Base-by-base conservation (phyloP, 2,888 invertebrate genomes). In the Folsomia candida region DNA sequence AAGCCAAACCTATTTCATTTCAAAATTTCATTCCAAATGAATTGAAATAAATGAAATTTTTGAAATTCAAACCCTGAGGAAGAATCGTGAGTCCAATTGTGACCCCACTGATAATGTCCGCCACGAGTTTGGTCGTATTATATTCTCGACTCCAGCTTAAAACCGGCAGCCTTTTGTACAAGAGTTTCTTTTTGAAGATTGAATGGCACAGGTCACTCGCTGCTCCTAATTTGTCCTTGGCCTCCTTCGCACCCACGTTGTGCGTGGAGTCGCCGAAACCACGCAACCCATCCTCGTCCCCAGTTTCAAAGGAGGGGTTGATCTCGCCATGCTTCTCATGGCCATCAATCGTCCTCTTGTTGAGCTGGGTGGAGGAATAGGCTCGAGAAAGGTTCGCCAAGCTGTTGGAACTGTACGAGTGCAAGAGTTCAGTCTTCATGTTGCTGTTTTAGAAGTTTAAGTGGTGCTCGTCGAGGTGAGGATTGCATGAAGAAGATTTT, bases 1-100 rank as follows among this genome's bases (percentile, higher is more conserved):
- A 95, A 0, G 96, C 97, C 78, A 97, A 84, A 11, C 92, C 93
- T 82, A 96, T n/a, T n/a, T n/a, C n/a, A n/a, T n/a, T n/a, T n/a
- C n/a, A n/a, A n/a, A n/a, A n/a, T n/a, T n/a, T n/a, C n/a, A n/a
- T n/a, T n/a, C n/a, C n/a, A n/a, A n/a, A n/a, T n/a, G n/a, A n/a
- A n/a, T n/a, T n/a, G n/a, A n/a, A n/a, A n/a, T n/a, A n/a, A n/a
- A n/a, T n/a, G n/a, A n/a, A n/a, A n/a, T n/a, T n/a, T n/a, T n/a
- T n/a, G n/a, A n/a, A n/a, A n/a, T 47, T 47, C 18, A 62, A 20
- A 22, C 51, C 78, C 67, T 85, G 85, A 2, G 85, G 86, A 22
- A 86, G 83, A 29, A 86, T 84, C 0, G 85, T 86, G 66, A 86
- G 81, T 0, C 84, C 85, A 11, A 86, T 85, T 1, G 86, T 85